Base-by-base conservation (phyloP, 1,140 invertebrate species). In the Brachionus manjavacas region DNA sequence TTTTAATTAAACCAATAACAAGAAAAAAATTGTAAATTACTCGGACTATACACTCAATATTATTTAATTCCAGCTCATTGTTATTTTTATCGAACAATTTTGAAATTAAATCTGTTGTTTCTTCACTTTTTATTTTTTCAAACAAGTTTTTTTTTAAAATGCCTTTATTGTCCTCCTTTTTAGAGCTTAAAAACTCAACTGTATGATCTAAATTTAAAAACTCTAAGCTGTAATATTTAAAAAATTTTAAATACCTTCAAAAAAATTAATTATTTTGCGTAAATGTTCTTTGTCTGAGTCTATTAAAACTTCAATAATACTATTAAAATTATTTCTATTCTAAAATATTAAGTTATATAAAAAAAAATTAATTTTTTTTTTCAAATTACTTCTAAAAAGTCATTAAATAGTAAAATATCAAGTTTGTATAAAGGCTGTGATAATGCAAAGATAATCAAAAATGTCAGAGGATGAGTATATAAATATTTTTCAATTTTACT, bases 31-130 rank as follows among this genome's bases (percentile, higher is more conserved):
- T 35, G 4, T 68, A 68, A 68, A 68, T 68, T 72, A 72, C 68
- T 20, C 20, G 68, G 12, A 41, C 31, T 72, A 72, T 9, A 41
- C 68, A 72, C 12, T 72, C 68, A 20, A 72, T 7, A 16, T 41
- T 41, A 16, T 41, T 9, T 41, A 7, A 12, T 16, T 39, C 16
- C 9, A 41, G 7, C 12, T n/a, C 16, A 39, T 39, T 16, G 8
- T 20, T 20, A n/a, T 72, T 72, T 72, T 72, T 72, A 72, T 72
- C 68, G 46, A 72, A 41, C 8, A 72, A 41, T 41, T 41, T 72
- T 16, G 68, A 72, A 16, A 72, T 72, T 20, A 72, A 20, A 72
- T 72, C 68, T 8, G 4, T 39, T 39, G 39, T 41, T 23, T 72
- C 68, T 20, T 72, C 39, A 41, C 41, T 39, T 3, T 72, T 16